Evolutionary conservation across 2,113 vertebrate species (phyloP), one percentile per base, ranked within the genome.

Genomic region (Stictonetta naevosa): DNA sequence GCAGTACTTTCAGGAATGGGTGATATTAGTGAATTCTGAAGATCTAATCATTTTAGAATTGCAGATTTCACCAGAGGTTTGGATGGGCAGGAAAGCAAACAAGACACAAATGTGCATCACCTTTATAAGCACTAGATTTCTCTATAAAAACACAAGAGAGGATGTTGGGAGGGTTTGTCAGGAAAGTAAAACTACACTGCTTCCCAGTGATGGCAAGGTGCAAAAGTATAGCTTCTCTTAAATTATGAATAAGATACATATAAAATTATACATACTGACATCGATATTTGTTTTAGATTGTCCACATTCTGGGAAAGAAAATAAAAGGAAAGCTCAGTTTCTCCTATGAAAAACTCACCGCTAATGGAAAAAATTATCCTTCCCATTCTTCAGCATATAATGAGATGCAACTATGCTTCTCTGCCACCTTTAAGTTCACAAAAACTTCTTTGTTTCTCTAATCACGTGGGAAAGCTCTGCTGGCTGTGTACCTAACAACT

Each of bases 401-500:
- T 71, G 68, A 90, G 33, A 81, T 83, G 20, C 42, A 92, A 55
- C 21, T 80, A 9, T 40, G 12, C 34, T 76, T 86, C n/a, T 46
- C 11, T 4, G 31, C 19, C 28, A 62, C 23, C 58, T 83, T 19
- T 22, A 63, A 46, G 29, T 79, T 40, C 69, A 83, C 20, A 90
- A 77, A 94, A 85, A 13, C 31, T 64, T 82, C 10, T 28, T 89
- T 86, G 42, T 91, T 87, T 72, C 71, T 80, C 1, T 59, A 72
- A 64, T 50, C n/a, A 56, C 3, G 3, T 66, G 50, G 29, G 52
- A 22, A 91, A 87, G 64, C 26, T 48, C 53, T 62, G 9, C 22
- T 90, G 55, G 28, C 46, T 71, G 46, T 79, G 84, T 75, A 92
- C 33, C 72, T 93, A 93, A 83, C 81, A 96, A 93, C 48, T 91